Base-by-base conservation (phyloP, 2,113 vertebrate species). In the Gulo gulo region DNA sequence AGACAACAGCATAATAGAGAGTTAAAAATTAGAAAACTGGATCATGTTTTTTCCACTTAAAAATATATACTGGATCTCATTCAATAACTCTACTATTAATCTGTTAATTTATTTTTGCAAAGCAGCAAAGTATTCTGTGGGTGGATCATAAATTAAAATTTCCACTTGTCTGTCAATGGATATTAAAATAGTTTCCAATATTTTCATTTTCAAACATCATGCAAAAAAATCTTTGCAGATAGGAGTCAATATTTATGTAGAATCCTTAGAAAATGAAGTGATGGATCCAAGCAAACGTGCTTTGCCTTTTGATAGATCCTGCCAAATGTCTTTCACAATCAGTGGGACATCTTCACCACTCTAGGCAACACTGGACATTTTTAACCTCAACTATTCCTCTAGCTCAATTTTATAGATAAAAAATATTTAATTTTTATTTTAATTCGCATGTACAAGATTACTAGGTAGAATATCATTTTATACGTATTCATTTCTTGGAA, bases 241-340 rank as follows among this genome's bases (percentile, higher is more conserved):
- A 21, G 12, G 36, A 78, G 67, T 95, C 65, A 86, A 67, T 94
- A 93, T 97, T 95, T 95, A 86, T 92, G 83, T 91, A 97, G 88
- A 98, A 78, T 97, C 98, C 82, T 97, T 98, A 96, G 97, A 98
- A 97, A 88, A 96, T 94, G 23, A 95, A 95, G 61, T 67, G 78
- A 78, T 84, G 57, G 29, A 57, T 55, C n/a, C 34, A 85, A 92
- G 57, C 50, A 76, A 83, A 80, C 36, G 18, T 59, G 23, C 16
- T 86, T 82, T 81, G 76, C 47, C 42, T 88, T 82, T 91, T 50
- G 14, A 23, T 29, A 82, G 71, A 71, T 79, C n/a, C 55, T 88
- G 26, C 29, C 36, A 71, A 93, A 57, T 21, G 29, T 61, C 81
- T 91, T 65, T 8, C 31, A n/a, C 50, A 80, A 52, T 82, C 23